Evolutionary conservation across 2,797 vertebrate genomes (phyloP).

Genomic region (Adrianichthys oophorus): DNA sequence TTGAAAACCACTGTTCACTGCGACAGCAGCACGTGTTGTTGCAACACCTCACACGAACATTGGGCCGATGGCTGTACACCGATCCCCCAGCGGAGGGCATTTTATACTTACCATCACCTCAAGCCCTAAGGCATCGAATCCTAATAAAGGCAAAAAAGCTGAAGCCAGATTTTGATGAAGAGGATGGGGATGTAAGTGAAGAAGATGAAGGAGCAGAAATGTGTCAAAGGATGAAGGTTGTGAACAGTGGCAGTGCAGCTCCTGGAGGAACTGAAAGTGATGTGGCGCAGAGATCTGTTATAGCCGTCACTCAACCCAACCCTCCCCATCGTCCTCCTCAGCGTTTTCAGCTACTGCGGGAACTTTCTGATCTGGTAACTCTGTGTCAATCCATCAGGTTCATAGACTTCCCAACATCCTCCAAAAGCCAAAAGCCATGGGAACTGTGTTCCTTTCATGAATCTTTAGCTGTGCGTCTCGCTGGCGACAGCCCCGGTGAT

Average conservation of each 20-base stretch:
- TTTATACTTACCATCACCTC: conserved; percentile 86
- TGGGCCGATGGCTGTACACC: conserved; percentile 84
- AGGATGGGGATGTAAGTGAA: conserved; percentile 89
- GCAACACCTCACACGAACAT: conserved; percentile 83
- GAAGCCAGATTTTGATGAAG: conserved; percentile 66
- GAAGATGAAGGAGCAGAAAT: conserved; percentile 92
- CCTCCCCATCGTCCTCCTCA: conserved; percentile 52
- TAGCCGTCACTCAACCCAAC: conserved; percentile 18
- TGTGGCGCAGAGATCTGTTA: conserved; percentile 59
- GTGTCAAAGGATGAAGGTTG: conserved; percentile 76
- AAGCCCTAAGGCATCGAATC: conserved; percentile 84
- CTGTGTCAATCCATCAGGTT: conserved; percentile 88
- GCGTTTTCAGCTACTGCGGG: conserved; percentile 80
- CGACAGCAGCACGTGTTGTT: conserved; percentile 87
- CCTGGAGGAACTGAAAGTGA: conserved; percentile 52
- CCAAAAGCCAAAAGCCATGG: conserved; percentile 87
- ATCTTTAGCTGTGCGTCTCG: conserved; percentile 84
- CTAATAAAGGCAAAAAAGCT: conserved; percentile 89
- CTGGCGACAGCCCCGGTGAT: conserved; percentile 85
- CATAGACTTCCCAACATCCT: conserved; percentile 85
- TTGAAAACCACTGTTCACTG: conserved; percentile 92
- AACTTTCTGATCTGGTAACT: conserved; percentile 88
- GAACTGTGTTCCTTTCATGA: conserved; percentile 90
- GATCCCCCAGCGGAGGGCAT: conserved; percentile 78
- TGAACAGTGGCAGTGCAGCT: conserved; percentile 60